These are phyloP conservation scores for Bos javanicus DNA, from an alignment of 2,113 vertebrate genomes.

Conservation along the genomic window DNA sequence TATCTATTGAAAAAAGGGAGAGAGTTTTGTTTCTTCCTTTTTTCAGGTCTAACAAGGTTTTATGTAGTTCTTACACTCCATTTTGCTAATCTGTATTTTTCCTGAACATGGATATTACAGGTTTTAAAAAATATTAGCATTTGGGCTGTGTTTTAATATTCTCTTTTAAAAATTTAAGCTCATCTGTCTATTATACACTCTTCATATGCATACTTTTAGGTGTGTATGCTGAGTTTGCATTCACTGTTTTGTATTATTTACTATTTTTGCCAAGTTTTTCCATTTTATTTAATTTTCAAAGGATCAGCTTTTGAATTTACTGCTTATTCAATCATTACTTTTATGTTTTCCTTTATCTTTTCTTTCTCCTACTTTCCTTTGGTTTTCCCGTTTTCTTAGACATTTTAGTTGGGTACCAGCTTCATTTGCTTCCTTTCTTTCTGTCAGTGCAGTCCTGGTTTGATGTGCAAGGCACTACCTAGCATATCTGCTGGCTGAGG, in stretches of 20 bases:
- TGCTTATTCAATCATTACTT: background rate
- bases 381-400: background rate
- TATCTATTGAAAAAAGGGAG: background rate
- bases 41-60: background rate
- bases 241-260: background rate
- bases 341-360: background rate
- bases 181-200: background rate
- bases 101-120: background rate
- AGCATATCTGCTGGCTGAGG: rapidly evolving
- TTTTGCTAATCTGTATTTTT: background rate
- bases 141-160: background rate
- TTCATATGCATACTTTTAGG: background rate
- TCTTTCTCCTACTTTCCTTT: background rate
- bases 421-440: background rate
- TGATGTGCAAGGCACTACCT: too few species aligned
- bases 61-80: background rate
- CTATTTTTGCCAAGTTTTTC: background rate
- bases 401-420: rapidly evolving
- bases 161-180: background rate
- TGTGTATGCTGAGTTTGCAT: background rate
- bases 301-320: background rate
- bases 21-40: background rate
- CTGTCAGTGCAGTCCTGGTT: rapidly evolving
- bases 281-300: background rate
- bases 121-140: background rate